Evolutionary conservation across 2,113 vertebrate genomes (phyloP), one percentile per base, ranked within the genome.

Genomic region (Gobius niger): DNA sequence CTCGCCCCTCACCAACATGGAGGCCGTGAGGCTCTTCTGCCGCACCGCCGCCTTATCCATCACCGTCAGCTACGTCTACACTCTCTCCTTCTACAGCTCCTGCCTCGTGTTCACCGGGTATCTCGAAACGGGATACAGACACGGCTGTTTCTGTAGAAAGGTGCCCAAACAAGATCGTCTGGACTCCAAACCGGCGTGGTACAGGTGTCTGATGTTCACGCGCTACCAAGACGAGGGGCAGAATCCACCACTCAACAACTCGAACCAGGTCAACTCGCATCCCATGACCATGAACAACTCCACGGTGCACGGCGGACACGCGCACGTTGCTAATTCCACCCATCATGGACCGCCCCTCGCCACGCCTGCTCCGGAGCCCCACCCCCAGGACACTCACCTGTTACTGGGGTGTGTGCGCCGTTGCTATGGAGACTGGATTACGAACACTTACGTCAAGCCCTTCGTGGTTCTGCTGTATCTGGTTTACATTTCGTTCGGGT

Each of bases 351-450:
- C 76, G 1, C 47, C 82, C 5, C 68, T 41, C 6, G 51, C 74
- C 46, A 7, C 67, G 0, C 49, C 65, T 88, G 94, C 15, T 89
- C 91, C 0, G 73, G 95, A 98, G 78, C 90, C 93, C 1, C 94
- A 93, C 76, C 95, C 95, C 78, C 96, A 95, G 0, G 96, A 99
- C 90, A 96, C 93, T 76, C 98, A 99, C 86, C 93, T 99, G 77
- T 88, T 98, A 92, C 94, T 99, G 87, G 96, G 96, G 75, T 99
- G 98, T 86, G 95, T 99, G 88, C 95, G 95, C 80, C 96, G 94
- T 78, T 98, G 97, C 92, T 99, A 98, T 87, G 97, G 96, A 86
- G 96, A 98, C 93, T 99, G 97, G 97, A 98, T 99, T 93, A 99
- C 98, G 76, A 99, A 99, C 90, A 99, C 98, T 60, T 99, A 99